A percentile compares a stretch with the other conserved stretches of the same genome.
Evolutionary conservation across 2,797 vertebrate genomes (phyloP).

Genomic region (Spinus olivaceus): DNA sequence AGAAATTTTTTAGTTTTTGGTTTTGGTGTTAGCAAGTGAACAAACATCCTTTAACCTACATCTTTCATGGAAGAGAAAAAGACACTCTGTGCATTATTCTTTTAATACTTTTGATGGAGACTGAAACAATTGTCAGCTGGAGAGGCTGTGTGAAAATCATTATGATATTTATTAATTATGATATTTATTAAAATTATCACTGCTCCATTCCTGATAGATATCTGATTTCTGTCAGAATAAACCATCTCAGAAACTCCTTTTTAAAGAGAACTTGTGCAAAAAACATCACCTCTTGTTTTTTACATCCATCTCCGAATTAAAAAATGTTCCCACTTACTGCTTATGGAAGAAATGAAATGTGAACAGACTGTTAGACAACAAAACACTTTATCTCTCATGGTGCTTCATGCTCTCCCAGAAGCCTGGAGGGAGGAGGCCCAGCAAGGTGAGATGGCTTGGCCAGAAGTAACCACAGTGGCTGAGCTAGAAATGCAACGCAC

Average conservation of each 20-base stretch:
- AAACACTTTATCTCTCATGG: not conserved
- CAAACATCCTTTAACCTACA: not conserved
- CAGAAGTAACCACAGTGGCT: not conserved
- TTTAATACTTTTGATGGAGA: not conserved
- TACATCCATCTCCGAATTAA: not conserved
- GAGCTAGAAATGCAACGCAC: not conserved
- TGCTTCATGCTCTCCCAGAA: not conserved
- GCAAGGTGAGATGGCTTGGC: not conserved
- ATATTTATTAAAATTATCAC: not conserved
- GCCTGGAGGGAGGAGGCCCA: not conserved
- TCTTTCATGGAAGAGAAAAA: not conserved
- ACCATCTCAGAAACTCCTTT: not conserved
- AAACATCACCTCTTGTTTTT: not conserved
- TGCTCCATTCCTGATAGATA: not conserved
- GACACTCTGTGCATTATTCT: not conserved
- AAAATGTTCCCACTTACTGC: not conserved
- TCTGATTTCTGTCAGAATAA: not conserved
- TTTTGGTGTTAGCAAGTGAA: not conserved
- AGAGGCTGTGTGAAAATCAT: not conserved
- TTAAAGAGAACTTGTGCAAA: fast-evolving
- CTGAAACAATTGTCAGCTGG: not conserved
- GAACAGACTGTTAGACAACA: not conserved
- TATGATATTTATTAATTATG: not conserved
- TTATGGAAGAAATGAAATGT: not conserved
- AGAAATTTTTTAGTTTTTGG: not conserved